phyloP scores from a whole-genome alignment of 2,797 vertebrate species.

The Sebastes nivosus region DNA sequence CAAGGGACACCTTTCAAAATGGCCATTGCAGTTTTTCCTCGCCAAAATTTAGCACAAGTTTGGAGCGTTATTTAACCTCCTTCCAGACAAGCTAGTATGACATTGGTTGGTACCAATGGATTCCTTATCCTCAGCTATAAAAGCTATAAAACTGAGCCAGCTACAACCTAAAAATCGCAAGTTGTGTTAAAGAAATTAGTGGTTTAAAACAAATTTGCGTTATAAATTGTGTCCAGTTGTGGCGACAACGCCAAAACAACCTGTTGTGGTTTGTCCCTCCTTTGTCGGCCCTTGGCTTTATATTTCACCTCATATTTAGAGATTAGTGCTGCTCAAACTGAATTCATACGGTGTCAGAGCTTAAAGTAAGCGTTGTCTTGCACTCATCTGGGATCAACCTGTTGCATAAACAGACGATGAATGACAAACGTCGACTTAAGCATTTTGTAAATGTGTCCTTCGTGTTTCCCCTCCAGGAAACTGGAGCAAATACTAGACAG shows the following conservation, averaged over 20 bases:
- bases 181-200: no score
- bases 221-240: background rate
- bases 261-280: background rate
- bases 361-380: conserved; percentile 8
- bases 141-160: no score
- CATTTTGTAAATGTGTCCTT: background rate
- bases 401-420: background rate
- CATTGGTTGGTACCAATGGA: no score
- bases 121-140: no score
- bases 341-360: accelerated
- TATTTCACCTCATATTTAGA: conserved; percentile 33
- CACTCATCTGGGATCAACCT: conserved; percentile 2
- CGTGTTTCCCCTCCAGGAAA: conserved; percentile 78
- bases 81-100: no score
- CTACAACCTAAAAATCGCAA: no score
- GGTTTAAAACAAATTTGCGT: no score
- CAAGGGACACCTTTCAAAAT: accelerated
- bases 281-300: conserved; percentile 10
- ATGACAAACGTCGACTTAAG: background rate
- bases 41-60: no score
- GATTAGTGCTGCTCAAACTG: conserved; percentile 21
- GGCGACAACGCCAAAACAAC: background rate
- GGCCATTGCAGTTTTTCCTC: no score
- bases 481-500: conserved; percentile 80
- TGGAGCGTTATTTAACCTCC: no score